Percentiles rank a stretch among this genome's conserved stretches.
These are phyloP conservation scores for Esox niger DNA, from an alignment of 2,113 vertebrate species.

Conservation along the genomic window DNA sequence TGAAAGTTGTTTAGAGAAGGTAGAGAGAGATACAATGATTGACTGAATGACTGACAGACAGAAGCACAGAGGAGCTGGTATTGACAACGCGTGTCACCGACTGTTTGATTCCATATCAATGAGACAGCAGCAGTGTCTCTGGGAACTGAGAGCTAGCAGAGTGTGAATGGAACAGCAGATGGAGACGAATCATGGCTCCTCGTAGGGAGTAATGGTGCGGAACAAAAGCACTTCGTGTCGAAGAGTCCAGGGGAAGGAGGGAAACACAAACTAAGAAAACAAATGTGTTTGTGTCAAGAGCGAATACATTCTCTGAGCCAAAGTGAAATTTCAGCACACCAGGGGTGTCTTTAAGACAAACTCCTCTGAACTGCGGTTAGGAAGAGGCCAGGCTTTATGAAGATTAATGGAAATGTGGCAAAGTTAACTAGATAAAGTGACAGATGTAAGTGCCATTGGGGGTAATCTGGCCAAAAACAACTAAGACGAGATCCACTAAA, in stretches of 20 bases:
- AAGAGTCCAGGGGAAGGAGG: constrained; percentile 8
- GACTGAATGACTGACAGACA: background rate
- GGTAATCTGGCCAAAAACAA: constrained; percentile 12
- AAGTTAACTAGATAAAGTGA: constrained; percentile 34
- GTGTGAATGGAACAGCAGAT: constrained; percentile 52
- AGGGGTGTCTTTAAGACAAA: background rate
- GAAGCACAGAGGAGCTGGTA: background rate
- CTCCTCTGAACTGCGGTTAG: constrained; percentile 2
- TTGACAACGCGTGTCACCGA: background rate
- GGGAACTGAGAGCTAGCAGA: constrained; percentile 31
- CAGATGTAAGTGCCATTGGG: constrained; percentile 32
- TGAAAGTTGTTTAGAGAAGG: too few relatives aligned
- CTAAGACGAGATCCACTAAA: background rate
- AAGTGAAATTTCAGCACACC: background rate
- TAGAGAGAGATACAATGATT: background rate
- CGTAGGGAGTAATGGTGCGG: constrained; percentile 40
- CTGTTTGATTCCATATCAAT: constrained; percentile 11
- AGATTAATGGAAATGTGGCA: constrained; percentile 29
- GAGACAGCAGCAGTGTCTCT: background rate
- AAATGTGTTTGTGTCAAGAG: constrained; percentile 20
- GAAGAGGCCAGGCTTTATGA: background rate
- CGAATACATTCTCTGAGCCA: constrained; percentile 10
- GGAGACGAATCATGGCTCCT: constrained; percentile 34
- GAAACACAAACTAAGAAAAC: background rate
- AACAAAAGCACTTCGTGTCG: constrained; percentile 37